Conservation (phyloP, 2,113 vertebrate species). For the Dromiciops gliroides region DNA sequence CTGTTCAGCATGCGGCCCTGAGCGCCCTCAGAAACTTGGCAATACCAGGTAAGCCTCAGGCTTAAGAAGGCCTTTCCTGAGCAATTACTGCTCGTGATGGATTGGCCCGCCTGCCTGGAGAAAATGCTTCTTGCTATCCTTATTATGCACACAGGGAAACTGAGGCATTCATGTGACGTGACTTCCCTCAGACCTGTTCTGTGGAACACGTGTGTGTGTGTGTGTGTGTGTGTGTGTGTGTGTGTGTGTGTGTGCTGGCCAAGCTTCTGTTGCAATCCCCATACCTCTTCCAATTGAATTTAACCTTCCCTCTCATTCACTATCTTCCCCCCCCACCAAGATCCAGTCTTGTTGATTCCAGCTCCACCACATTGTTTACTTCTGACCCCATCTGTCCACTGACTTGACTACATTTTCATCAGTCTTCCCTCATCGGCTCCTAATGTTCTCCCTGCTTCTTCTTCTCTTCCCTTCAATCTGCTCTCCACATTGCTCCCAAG, state of each 20-base stretch:
- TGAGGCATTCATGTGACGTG: background rate
- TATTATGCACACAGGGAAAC: background rate
- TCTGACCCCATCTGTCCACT: too few species aligned
- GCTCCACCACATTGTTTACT: background rate
- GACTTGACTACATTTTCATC: background rate
- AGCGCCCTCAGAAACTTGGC: constrained; percentile 97
- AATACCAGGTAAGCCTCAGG: constrained; percentile 91
- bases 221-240: too few species aligned
- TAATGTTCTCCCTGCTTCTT: background rate
- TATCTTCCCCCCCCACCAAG: too few species aligned
- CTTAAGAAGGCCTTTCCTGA: background rate
- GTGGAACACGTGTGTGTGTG: too few species aligned
- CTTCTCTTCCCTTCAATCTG: background rate
- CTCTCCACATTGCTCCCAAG: background rate
- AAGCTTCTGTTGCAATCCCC: background rate
- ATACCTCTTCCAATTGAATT: background rate
- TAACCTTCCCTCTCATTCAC: background rate
- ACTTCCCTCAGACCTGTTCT: background rate
- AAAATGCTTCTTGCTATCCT: background rate
- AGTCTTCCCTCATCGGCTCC: background rate
- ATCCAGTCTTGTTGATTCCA: too few species aligned
- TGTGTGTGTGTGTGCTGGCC: background rate
- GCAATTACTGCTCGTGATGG: background rate
- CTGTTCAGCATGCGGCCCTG: constrained; percentile 96
- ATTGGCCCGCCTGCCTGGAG: background rate